phyloP scores from a whole-genome alignment of 2,888 invertebrate genomes.

The Agrotis exclamationis region DNA sequence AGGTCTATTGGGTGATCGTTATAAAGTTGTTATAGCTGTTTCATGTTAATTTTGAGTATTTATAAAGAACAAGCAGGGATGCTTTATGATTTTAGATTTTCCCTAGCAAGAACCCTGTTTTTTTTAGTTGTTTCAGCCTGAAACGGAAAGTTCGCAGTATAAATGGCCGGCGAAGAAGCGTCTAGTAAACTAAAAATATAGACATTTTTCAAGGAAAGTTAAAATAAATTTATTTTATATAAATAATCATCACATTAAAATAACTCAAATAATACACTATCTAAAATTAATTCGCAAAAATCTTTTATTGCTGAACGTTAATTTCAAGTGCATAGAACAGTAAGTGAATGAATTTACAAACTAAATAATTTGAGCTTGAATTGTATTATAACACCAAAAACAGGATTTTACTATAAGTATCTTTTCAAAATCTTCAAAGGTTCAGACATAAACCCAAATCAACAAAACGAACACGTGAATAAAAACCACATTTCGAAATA shows the following conservation, averaged over 20 bases:
- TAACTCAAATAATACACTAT: no score
- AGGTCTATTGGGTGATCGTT: neutral
- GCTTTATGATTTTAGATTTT: no score
- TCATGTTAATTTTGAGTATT: neutral
- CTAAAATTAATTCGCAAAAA: no score
- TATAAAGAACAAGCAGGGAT: neutral
- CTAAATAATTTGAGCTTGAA: neutral
- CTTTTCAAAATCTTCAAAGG: slow-evolving; percentile 17
- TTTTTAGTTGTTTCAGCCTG: neutral
- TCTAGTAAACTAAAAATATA: no score
- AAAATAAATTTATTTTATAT: no score
- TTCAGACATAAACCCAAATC: slow-evolving; percentile 18
- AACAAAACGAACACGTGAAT: slow-evolving; percentile 23
- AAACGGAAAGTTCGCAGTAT: no score
- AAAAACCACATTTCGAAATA: slow-evolving; percentile 39
- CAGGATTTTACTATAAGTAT: neutral
- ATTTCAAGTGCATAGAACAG: no score
- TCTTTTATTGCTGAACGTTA: no score
- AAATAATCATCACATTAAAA: no score
- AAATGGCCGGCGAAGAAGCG: no score
- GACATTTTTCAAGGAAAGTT: no score
- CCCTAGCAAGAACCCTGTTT: no score
- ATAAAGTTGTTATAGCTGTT: neutral
- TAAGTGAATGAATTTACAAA: neutral
- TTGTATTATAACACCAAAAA: neutral